phyloP scores from a whole-genome alignment of 23 tunicate species.

The Styela clava region DNA sequence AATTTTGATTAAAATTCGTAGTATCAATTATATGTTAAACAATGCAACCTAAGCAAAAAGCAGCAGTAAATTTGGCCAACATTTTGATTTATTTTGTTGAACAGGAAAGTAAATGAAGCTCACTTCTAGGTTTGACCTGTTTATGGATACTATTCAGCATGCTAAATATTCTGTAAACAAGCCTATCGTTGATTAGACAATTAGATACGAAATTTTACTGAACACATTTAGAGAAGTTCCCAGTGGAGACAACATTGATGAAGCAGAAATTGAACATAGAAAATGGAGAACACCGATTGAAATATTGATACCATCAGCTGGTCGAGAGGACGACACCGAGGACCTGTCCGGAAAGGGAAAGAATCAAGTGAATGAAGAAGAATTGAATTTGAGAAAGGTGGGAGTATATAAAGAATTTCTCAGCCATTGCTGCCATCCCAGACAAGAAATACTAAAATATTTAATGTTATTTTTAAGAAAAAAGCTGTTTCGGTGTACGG shows the following conservation, averaged over 20 bases:
- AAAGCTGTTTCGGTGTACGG: background rate
- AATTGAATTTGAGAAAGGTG: background rate
- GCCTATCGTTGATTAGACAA: no score
- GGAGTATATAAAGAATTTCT: background rate
- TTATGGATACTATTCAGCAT: no score
- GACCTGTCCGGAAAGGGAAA: background rate
- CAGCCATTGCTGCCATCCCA: background rate
- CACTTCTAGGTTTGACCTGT: no score
- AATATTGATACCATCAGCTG: slow-evolving; percentile 33
- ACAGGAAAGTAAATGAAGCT: no score
- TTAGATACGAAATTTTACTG: no score
- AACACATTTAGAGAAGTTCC: slow-evolving; percentile 83
- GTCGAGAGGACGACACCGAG: slow-evolving; percentile 14
- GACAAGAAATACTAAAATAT: background rate
- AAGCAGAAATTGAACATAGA: slow-evolving; percentile 47
- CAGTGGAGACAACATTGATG: slow-evolving; percentile 41
- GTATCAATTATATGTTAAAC: no score
- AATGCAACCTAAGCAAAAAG: no score
- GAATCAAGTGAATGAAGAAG: background rate
- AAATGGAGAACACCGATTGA: slow-evolving; percentile 84
- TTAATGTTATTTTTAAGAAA: slow-evolving; percentile 5
- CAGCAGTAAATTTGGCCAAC: no score
- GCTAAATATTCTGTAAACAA: no score
- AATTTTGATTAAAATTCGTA: no score
- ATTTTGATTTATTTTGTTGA: no score